These are phyloP conservation scores for Columba guinea DNA, from an alignment of 2,797 vertebrate genomes.

Conservation along the genomic window DNA sequence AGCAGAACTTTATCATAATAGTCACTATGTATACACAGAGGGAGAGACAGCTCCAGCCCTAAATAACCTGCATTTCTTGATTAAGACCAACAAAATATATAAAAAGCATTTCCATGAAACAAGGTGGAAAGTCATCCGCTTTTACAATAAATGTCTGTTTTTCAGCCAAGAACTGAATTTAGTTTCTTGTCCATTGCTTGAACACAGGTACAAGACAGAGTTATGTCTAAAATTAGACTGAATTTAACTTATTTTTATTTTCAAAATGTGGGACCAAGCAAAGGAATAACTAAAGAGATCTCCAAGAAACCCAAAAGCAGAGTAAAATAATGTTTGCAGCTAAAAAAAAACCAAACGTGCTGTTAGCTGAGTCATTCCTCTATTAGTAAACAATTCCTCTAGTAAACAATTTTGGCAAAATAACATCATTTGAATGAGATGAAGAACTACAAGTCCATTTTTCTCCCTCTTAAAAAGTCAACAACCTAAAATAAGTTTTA, in stretches of 20 bases:
- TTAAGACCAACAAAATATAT: not conserved
- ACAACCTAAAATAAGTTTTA: not conserved
- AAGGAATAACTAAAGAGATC: not conserved
- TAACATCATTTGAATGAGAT: not conserved
- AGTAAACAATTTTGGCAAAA: not conserved
- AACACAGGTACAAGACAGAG: not conserved
- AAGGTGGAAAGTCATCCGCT: not conserved
- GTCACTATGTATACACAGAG: not conserved
- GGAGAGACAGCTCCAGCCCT: not conserved
- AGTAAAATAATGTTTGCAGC: not conserved
- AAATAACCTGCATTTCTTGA: not conserved
- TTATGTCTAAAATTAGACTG: not conserved
- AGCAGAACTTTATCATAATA: not conserved
- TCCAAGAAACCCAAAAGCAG: not conserved
- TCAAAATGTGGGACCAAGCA: not conserved
- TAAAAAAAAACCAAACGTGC: not conserved
- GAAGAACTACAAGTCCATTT: not conserved
- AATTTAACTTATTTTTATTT: not conserved
- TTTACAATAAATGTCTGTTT: not conserved
- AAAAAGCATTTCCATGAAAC: not conserved
- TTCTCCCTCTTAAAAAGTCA: not conserved
- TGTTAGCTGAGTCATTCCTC: not conserved
- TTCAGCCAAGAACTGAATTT: not conserved
- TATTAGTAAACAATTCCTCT: not conserved
- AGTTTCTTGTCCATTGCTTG: not conserved